phyloP scores from a whole-genome alignment of 2,113 vertebrate species.

The Dicrurus megarhynchus region DNA sequence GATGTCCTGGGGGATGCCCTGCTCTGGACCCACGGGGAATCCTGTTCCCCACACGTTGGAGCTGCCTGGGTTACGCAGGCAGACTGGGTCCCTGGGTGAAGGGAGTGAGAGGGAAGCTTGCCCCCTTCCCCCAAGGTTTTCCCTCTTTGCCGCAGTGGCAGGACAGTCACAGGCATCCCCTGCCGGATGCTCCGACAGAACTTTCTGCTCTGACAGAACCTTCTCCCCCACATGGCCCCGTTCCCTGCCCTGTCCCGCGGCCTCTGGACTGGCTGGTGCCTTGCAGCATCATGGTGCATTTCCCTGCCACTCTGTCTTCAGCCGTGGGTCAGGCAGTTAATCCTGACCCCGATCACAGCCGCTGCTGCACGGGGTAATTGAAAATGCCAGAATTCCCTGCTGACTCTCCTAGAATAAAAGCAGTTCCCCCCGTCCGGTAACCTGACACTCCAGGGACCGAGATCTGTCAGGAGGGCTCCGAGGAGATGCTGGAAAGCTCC shows the following conservation, averaged over 20 bases:
- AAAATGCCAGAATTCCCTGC: conserved; percentile 77
- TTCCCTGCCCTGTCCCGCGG: background rate
- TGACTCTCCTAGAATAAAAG: conserved; percentile 58
- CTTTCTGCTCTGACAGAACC: background rate
- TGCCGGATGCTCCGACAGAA: background rate
- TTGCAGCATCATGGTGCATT: conserved; percentile 38
- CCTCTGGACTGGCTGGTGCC: conserved; percentile 29
- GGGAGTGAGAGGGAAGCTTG: background rate
- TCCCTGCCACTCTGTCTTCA: conserved; percentile 52
- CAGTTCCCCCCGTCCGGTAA: conserved; percentile 35
- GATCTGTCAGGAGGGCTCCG: conserved; percentile 32
- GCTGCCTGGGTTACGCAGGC: background rate
- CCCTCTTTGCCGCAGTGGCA: accelerated
- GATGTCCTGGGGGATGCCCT: background rate
- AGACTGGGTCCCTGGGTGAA: background rate
- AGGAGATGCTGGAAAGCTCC: conserved; percentile 48
- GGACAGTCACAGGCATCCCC: background rate
- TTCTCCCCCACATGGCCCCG: background rate
- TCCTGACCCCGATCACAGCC: conserved; percentile 56
- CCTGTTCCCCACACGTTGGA: background rate
- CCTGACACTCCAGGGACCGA: conserved; percentile 46
- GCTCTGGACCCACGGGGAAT: background rate
- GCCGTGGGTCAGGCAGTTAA: conserved; percentile 46
- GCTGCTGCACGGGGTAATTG: conserved; percentile 67
- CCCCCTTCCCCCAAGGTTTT: background rate